phyloP scores from a whole-genome alignment of 2,888 invertebrate genomes.

The Acleris literana region DNA sequence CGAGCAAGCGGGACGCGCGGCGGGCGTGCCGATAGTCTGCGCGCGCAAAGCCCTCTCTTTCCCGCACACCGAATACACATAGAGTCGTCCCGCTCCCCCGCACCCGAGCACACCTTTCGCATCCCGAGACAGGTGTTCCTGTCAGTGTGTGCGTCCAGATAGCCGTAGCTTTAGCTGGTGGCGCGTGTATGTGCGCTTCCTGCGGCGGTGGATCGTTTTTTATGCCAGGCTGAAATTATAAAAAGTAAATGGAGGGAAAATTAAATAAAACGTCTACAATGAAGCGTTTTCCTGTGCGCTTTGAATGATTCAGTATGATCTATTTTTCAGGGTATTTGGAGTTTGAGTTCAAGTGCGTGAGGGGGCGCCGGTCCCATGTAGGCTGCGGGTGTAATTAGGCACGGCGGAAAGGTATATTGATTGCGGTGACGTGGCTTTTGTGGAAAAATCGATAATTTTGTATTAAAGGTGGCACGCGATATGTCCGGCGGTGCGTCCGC shows the following conservation, averaged over 20 bases:
- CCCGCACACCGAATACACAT: constrained; percentile 54
- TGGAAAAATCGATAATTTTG: constrained; percentile 82
- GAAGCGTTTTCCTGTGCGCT: constrained; percentile 82
- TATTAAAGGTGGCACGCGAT: constrained; percentile 81
- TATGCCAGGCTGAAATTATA: constrained; percentile 82
- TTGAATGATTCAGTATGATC: constrained; percentile 79
- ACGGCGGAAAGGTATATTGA: constrained; percentile 82
- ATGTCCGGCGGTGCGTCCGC: constrained; percentile 75
- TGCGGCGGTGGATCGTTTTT: constrained; percentile 82
- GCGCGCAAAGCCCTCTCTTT: constrained; percentile 75
- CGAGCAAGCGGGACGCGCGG: constrained; percentile 79
- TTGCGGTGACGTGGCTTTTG: constrained; percentile 81
- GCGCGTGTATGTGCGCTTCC: constrained; percentile 75
- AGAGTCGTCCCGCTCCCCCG: constrained; percentile 62
- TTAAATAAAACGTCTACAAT: constrained; percentile 84
- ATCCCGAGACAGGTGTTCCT: constrained; percentile 81
- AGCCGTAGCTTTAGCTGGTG: constrained; percentile 49
- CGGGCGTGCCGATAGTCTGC: constrained; percentile 77
- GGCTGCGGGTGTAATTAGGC: constrained; percentile 80
- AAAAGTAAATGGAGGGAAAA: constrained; percentile 84
- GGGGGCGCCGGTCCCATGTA: constrained; percentile 79
- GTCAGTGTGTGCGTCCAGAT: constrained; percentile 76
- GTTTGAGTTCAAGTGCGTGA: constrained; percentile 70
- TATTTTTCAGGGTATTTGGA: constrained; percentile 71
- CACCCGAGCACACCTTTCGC: constrained; percentile 80